Conservation (phyloP, 2,888 invertebrate genomes). For the Polymixis flavicincta region DNA sequence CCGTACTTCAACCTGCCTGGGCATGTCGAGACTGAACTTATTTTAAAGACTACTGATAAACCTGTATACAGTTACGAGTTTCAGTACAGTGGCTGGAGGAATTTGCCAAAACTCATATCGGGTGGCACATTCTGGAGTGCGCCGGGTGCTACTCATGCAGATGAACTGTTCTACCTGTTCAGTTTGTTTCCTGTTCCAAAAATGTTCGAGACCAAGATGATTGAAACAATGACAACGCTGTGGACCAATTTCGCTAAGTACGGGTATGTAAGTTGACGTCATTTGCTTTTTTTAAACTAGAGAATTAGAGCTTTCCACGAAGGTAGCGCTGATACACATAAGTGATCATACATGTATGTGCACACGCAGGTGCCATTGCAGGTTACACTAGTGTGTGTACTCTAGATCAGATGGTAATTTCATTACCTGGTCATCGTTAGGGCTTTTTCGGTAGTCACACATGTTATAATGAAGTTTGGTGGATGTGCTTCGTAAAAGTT, state of each 20-base stretch:
- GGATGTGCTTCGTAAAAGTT: no score
- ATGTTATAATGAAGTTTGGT: no score
- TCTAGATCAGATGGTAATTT: no score
- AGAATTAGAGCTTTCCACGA: no score
- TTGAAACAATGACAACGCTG: constrained; percentile 56
- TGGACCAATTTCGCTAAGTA: constrained; percentile 67
- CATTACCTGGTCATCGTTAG: no score
- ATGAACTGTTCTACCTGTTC: constrained; percentile 39
- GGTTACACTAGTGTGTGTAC: no score
- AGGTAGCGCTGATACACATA: background rate
- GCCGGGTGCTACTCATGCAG: constrained; percentile 37
- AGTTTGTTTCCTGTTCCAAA: constrained; percentile 10
- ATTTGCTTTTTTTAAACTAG: background rate
- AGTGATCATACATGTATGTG: background rate
- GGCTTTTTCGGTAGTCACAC: no score
- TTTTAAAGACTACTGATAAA: constrained; percentile 36
- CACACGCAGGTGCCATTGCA: no score
- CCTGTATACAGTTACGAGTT: constrained; percentile 63
- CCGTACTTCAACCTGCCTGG: constrained; percentile 36
- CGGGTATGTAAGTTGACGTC: constrained; percentile 38
- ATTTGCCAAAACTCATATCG: constrained; percentile 17
- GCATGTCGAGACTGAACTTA: constrained; percentile 31
- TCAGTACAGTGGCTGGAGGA: constrained; percentile 34
- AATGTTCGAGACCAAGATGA: constrained; percentile 56
- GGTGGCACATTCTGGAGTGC: constrained; percentile 27